Evolutionary conservation across 1,140 invertebrate genomes (phyloP).

Genomic region (Trissolcus basalis): DNA sequence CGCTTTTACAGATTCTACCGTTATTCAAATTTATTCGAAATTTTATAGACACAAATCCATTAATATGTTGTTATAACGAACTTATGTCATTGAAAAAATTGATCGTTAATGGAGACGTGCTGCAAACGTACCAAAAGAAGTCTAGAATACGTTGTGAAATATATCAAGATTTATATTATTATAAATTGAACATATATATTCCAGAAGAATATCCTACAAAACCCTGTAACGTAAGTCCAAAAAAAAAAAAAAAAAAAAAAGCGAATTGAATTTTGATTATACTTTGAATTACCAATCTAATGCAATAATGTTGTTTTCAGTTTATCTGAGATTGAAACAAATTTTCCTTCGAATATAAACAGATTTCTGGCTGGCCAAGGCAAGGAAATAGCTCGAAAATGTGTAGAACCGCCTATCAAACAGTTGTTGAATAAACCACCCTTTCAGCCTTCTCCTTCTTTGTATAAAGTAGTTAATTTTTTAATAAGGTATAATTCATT

Average conservation of each 20-base stretch:
- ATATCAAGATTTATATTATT: slow-evolving; percentile 79
- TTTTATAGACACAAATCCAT: slow-evolving; percentile 84
- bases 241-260: too few relatives aligned
- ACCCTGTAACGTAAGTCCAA: slow-evolving; percentile 77
- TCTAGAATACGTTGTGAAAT: slow-evolving; percentile 80
- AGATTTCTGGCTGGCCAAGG: slow-evolving; percentile 81
- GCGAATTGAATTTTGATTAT: too few relatives aligned
- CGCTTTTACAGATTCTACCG: slow-evolving; percentile 72
- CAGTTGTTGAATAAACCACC: slow-evolving; percentile 72
- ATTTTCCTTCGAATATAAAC: slow-evolving; percentile 81
- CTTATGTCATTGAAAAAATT: slow-evolving; percentile 80
- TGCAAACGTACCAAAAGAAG: slow-evolving; percentile 83
- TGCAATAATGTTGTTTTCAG: slow-evolving; percentile 69
- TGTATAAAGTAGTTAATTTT: slow-evolving; percentile 80
- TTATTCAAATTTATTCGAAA: slow-evolving; percentile 80
- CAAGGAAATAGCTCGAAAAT: slow-evolving; percentile 82
- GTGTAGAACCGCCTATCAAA: slow-evolving; percentile 82
- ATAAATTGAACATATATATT: slow-evolving; percentile 78
- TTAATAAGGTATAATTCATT: slow-evolving; percentile 76
- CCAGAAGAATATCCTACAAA: slow-evolving; percentile 82
- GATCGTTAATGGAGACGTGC: slow-evolving; percentile 74
- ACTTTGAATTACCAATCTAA: too few relatives aligned
- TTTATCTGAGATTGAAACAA: slow-evolving; percentile 79
- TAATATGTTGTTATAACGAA: slow-evolving; percentile 86
- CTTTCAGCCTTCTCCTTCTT: slow-evolving; percentile 80